A percentile compares a stretch with the other conserved stretches of the same genome.
These are phyloP conservation scores for Mercenaria mercenaria DNA, from an alignment of 1,140 invertebrate genomes.

Conservation along the genomic window DNA sequence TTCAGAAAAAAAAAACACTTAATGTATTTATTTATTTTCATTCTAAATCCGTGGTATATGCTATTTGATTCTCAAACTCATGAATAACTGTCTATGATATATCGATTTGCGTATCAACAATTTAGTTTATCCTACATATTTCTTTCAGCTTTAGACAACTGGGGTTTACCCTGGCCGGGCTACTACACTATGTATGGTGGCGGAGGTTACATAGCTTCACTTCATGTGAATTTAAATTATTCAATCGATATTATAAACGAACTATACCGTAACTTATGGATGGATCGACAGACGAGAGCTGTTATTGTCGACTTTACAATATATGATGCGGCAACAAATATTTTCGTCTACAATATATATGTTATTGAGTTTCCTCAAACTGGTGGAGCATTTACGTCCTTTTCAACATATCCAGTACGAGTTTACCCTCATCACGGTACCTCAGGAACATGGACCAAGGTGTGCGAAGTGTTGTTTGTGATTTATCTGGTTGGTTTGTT, in stretches of 20 bases:
- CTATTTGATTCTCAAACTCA: neutral
- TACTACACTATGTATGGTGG: conserved; percentile 67
- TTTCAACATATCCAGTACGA: conserved; percentile 55
- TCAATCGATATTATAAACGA: conserved; percentile 71
- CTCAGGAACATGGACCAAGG: conserved; percentile 20
- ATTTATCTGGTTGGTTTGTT: conserved; percentile 37
- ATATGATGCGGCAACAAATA: conserved; percentile 85
- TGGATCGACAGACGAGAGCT: conserved; percentile 86
- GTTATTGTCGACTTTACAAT: conserved; percentile 87
- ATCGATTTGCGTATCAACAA: too few relatives aligned
- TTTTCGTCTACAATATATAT: conserved; percentile 69
- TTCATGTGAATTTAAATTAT: conserved; percentile 41
- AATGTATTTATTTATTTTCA: too few relatives aligned
- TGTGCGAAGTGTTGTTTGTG: conserved; percentile 59
- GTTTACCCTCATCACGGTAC: conserved; percentile 37
- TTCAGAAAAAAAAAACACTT: too few relatives aligned
- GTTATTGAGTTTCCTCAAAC: conserved; percentile 85
- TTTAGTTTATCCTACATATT: neutral
- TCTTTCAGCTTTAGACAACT: conserved; percentile 43
- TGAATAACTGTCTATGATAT: neutral
- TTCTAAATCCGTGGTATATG: neutral
- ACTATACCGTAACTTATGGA: conserved; percentile 84
- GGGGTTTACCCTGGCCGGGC: conserved; percentile 62
- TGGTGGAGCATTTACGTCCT: conserved; percentile 78
- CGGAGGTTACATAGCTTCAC: conserved; percentile 67